Evolutionary conservation across 2,113 vertebrate genomes (phyloP).

Genomic region (Ceyx margarethae): DNA sequence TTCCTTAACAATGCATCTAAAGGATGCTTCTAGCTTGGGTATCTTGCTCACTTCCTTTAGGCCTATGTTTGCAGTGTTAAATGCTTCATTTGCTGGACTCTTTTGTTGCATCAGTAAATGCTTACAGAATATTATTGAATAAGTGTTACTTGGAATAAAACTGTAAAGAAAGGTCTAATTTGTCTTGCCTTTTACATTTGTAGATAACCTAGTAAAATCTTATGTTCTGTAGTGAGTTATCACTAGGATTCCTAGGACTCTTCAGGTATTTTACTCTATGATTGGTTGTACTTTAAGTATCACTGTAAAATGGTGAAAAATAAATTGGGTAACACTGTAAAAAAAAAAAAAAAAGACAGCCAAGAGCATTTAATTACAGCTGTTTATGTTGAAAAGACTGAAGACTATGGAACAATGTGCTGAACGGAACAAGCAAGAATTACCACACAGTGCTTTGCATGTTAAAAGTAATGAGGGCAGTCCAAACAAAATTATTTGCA

Average conservation of each 20-base stretch:
- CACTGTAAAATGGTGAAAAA: background rate
- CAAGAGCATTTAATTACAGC: slow-evolving; percentile 31
- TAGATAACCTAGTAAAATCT: background rate
- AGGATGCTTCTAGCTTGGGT: background rate
- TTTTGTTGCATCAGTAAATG: background rate
- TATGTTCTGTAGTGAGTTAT: background rate
- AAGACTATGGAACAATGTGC: background rate
- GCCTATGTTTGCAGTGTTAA: background rate
- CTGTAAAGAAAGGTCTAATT: background rate
- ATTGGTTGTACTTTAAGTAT: background rate
- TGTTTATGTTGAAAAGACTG: slow-evolving; percentile 18
- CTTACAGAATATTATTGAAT: background rate
- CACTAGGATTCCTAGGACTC: background rate
- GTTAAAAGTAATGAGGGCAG: slow-evolving; percentile 57
- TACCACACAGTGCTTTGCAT: slow-evolving; percentile 52
- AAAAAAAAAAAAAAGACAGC: background rate
- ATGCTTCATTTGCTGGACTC: background rate
- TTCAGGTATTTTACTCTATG: background rate
- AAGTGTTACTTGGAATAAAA: background rate
- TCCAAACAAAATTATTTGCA: slow-evolving; percentile 60
- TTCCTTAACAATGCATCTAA: background rate
- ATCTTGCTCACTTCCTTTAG: background rate
- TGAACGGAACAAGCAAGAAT: background rate
- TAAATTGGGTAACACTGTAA: background rate
- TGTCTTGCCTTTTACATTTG: background rate